These are phyloP conservation scores for Argyrosomus japonicus DNA, from an alignment of 2,113 vertebrate species.

Conservation along the genomic window DNA sequence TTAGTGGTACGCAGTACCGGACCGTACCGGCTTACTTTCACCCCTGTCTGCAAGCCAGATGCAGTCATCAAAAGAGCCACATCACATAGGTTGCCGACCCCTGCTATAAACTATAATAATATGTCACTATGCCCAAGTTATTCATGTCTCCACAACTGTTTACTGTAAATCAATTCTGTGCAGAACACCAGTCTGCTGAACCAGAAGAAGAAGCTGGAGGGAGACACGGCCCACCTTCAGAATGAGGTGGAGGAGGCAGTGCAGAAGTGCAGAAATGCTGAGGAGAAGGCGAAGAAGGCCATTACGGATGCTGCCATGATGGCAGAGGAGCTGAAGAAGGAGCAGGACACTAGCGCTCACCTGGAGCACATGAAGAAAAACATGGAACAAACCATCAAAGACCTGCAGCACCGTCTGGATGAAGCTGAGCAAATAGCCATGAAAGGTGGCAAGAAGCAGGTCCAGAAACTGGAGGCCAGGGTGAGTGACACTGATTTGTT, in stretches of 20 bases:
- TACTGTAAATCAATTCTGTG: background rate
- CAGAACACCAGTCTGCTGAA: constrained; percentile 69
- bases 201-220: constrained; percentile 64
- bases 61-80: no score
- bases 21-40: no score
- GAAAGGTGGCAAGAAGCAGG: constrained; percentile 86
- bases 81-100: no score
- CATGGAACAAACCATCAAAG: constrained; percentile 80
- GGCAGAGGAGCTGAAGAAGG: constrained; percentile 92
- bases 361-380: constrained; percentile 88
- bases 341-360: constrained; percentile 90
- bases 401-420: constrained; percentile 85
- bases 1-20: no score
- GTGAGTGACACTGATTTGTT: no score
- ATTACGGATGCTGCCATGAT: constrained; percentile 88
- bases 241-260: constrained; percentile 81
- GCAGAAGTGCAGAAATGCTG: constrained; percentile 81
- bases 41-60: no score
- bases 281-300: constrained; percentile 80
- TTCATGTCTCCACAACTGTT: no score
- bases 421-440: constrained; percentile 87
- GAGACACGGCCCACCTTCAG: constrained; percentile 73
- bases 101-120: no score
- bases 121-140: no score
- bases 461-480: constrained; percentile 83